Evolutionary conservation across 2,888 invertebrate species (phyloP).

Genomic region (Pseudolycoriella hygida): DNA sequence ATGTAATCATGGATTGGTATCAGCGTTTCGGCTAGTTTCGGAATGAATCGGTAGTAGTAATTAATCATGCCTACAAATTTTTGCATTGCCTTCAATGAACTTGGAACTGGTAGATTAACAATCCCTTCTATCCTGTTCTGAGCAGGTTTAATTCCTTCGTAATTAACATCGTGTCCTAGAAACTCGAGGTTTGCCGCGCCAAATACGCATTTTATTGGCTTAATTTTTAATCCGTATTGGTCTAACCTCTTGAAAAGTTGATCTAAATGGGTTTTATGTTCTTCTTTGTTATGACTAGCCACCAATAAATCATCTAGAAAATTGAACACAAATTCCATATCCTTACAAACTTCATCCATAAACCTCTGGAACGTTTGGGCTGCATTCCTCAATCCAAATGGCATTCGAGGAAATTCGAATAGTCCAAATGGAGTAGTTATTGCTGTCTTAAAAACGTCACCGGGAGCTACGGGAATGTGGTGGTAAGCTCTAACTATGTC

Average conservation of each 20-base stretch:
- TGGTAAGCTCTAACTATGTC: too few relatives aligned
- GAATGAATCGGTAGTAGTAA: not conserved
- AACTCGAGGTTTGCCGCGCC: slow-evolving; percentile 6
- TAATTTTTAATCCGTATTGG: slow-evolving; percentile 14
- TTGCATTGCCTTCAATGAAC: slow-evolving; percentile 1
- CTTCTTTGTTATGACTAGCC: slow-evolving; percentile 9
- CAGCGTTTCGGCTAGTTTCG: not conserved
- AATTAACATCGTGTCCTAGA: slow-evolving; percentile 8
- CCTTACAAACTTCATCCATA: slow-evolving; percentile 13
- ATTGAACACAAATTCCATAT: slow-evolving; percentile 14
- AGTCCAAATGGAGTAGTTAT: too few relatives aligned
- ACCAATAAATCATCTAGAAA: slow-evolving; percentile 18
- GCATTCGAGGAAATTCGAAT: too few relatives aligned
- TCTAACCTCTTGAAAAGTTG: slow-evolving; percentile 13
- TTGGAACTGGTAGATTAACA: slow-evolving; percentile 7
- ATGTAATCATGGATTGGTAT: not conserved
- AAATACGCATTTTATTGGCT: slow-evolving; percentile 12
- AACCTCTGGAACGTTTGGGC: too few relatives aligned
- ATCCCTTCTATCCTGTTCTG: slow-evolving; percentile 7
- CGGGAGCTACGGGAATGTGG: too few relatives aligned
- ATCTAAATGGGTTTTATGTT: slow-evolving; percentile 9
- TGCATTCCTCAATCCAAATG: too few relatives aligned
- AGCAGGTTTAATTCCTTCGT: slow-evolving; percentile 6
- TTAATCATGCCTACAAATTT: slow-evolving; percentile 2
- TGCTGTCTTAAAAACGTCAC: slow-evolving; percentile 20